Evolutionary conservation across 2,888 invertebrate genomes (phyloP).

Genomic region (Athripsodes cinereus): DNA sequence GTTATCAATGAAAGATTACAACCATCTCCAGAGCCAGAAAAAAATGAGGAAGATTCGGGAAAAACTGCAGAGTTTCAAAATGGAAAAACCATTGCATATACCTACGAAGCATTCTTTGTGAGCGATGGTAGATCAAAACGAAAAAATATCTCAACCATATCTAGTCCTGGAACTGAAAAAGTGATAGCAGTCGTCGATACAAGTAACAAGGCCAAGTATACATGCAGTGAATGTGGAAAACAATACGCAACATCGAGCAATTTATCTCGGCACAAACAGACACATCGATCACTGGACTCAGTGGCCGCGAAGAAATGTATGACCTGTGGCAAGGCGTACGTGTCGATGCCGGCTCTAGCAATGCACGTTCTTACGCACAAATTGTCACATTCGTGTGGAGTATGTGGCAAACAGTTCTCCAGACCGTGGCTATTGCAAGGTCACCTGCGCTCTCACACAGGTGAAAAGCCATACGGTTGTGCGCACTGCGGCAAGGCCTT

Average conservation of each 20-base stretch:
- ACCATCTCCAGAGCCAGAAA: constrained; percentile 27
- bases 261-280: constrained; percentile 84
- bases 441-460: constrained; percentile 84
- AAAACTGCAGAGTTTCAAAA: constrained; percentile 31
- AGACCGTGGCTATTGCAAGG: constrained; percentile 93
- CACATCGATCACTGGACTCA: constrained; percentile 88
- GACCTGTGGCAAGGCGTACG: constrained; percentile 94
- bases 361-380: constrained; percentile 93
- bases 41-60: constrained; percentile 9
- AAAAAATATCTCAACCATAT: constrained; percentile 46
- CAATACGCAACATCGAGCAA: constrained; percentile 89
- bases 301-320: constrained; percentile 91
- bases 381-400: constrained; percentile 85
- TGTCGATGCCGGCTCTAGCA: constrained; percentile 95
- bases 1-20: constrained; percentile 31
- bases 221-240: constrained; percentile 85
- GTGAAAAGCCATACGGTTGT: constrained; percentile 90
- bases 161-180: constrained; percentile 37
- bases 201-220: constrained; percentile 53
- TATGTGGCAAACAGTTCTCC: constrained; percentile 94
- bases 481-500: constrained; percentile 92
- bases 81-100: constrained; percentile 77
- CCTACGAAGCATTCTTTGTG: constrained; percentile 88
- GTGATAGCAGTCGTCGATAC: constrained; percentile 36
- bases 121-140: constrained; percentile 83